These are phyloP conservation scores for Sphyrna mokarran DNA, from an alignment of 2,113 vertebrate genomes.

Conservation along the genomic window DNA sequence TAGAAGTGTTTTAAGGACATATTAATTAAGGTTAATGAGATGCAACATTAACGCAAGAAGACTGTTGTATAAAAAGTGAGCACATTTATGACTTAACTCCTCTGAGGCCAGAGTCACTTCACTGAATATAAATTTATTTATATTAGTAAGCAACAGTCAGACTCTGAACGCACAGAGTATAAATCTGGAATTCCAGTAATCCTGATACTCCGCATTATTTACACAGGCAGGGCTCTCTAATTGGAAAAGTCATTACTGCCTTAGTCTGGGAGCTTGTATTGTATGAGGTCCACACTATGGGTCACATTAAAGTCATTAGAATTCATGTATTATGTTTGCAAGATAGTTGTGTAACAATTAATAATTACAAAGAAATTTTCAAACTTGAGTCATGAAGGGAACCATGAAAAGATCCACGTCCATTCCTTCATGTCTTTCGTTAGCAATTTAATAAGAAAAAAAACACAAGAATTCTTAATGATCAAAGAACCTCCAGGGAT, in stretches of 20 bases:
- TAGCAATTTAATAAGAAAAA: background rate
- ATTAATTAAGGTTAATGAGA: background rate
- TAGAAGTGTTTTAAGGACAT: background rate
- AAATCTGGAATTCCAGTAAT: too few species aligned
- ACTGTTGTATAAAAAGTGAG: background rate
- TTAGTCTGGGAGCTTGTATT: too few species aligned
- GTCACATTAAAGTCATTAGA: too few species aligned
- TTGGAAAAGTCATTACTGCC: too few species aligned
- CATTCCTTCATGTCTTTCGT: background rate
- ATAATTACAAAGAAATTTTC: background rate
- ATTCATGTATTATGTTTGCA: background rate
- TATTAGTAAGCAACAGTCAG: too few species aligned
- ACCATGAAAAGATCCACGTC: too few species aligned
- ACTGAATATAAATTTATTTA: too few species aligned
- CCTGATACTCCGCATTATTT: too few species aligned
- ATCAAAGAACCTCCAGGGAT: background rate
- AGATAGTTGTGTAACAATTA: background rate
- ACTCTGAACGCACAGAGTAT: too few species aligned
- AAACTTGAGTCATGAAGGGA: background rate
- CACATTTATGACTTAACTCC: background rate
- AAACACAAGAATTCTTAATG: background rate
- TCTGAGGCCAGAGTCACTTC: too few species aligned
- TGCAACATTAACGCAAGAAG: background rate
- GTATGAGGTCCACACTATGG: too few species aligned
- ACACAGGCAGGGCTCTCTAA: too few species aligned